Conservation (phyloP, 2,797 vertebrate genomes). For the Clarias fuscus region DNA sequence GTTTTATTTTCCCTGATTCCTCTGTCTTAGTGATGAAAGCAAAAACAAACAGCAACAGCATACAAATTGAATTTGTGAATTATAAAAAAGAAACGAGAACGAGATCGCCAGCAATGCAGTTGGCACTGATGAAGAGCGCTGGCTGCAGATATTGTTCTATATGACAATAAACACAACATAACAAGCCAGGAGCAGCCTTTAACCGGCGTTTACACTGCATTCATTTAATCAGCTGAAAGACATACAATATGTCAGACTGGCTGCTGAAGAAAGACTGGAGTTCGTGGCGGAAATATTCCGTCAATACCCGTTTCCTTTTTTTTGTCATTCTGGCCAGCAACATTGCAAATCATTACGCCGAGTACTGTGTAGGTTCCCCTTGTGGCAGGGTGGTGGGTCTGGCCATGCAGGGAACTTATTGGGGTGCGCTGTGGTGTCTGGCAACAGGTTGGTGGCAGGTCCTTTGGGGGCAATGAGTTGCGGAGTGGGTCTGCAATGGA, state of each 20-base stretch:
- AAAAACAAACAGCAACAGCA: background rate
- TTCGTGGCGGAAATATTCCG: background rate
- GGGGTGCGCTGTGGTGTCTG: no score
- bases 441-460: no score
- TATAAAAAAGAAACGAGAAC: background rate
- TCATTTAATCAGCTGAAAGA: slow-evolving; percentile 70
- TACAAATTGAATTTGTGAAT: slow-evolving; percentile 15
- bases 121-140: slow-evolving; percentile 7
- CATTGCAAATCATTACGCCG: no score
- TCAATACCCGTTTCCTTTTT: background rate
- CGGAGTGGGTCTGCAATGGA: no score
- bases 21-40: background rate
- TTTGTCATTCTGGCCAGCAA: background rate
- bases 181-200: slow-evolving; percentile 46
- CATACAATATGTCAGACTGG: slow-evolving; percentile 62
- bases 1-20: background rate
- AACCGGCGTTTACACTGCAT: background rate
- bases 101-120: background rate
- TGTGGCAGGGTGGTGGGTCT: no score
- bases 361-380: no score
- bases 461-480: no score
- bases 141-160: slow-evolving; percentile 29
- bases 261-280: background rate
- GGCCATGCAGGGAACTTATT: no score
- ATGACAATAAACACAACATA: slow-evolving; percentile 72